Evolutionary conservation across 30 jellyfish, hydroid and myxozoan species (phyloP), one percentile per base, ranked within the genome.

Genomic region (Cassiopea xamachana): DNA sequence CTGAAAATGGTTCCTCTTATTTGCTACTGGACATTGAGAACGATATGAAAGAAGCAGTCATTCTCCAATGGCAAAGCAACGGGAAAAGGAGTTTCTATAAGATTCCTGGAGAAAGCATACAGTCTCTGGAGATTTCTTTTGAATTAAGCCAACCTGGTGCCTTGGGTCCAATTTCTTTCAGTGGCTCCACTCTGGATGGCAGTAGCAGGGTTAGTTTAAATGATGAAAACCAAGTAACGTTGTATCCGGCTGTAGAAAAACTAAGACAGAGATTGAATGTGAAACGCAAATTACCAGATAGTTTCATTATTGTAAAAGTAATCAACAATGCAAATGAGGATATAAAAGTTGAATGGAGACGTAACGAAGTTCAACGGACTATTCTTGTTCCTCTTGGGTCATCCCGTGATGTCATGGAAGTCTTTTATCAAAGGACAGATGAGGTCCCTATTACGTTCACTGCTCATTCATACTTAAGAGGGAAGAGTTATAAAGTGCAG

Each of bases 321-420:
- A 60, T 79, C 61, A 88, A 88, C 61, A 79, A 88, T 43, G 84
- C 90, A n/a, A 50, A 77, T 49, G 95, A 88, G 47, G 95, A 88
- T 73, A 80, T 88, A n/a, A 73, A 88, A 58, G 81, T 88, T 69
- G n/a, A 59, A 9, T 88, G 95, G 95, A 67, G 48, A 18, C 86
- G 83, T 64, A 89, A 82, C 15, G 87, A 60, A 17, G 60, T 88
- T 1, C 69, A 69, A 19, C 81, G 82, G 17, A 55, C 75, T 62
- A 88, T 88, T 51, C 70, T 61, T 16, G 90, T 88, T 1, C 95
- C 95, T 19, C 69, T 55, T 15, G 81, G 70, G 7, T 70, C 85
- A 15, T 45, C 61, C 2, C 73, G 95, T n/a, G 43, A 48, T 43
- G 64, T 43, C 64, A 47, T 15, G 73, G 77, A 48, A 17, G 73